A percentile compares a stretch with the other conserved stretches of the same genome.
phyloP scores from a whole-genome alignment of 64 coral and sea anemone genomes.

The Cladopsammia gracilis region DNA sequence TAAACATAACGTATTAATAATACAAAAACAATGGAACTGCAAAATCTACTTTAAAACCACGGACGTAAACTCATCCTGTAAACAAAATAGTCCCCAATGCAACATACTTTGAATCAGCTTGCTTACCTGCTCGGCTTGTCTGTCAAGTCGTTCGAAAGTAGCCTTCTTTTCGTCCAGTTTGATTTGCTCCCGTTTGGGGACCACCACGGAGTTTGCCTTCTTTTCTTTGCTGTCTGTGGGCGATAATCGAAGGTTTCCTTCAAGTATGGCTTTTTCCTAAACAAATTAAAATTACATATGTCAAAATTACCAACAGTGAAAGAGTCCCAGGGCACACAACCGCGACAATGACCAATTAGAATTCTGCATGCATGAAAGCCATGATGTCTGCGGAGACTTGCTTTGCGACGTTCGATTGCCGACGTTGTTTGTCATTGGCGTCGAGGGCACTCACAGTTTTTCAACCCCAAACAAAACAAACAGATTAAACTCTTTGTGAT shows the following conservation, averaged over 20 bases:
- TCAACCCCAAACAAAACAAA: too few relatives aligned
- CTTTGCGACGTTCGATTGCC: too few relatives aligned
- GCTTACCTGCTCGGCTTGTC: slow-evolving; percentile 12
- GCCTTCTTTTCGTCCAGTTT: slow-evolving; percentile 40
- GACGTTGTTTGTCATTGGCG: too few relatives aligned
- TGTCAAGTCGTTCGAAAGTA: slow-evolving; percentile 37
- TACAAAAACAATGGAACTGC: too few relatives aligned
- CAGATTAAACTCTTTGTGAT: too few relatives aligned
- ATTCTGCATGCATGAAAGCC: too few relatives aligned
- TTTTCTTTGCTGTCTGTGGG: slow-evolving; percentile 11
- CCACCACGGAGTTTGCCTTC: not conserved
- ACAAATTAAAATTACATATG: not conserved
- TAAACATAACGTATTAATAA: too few relatives aligned
- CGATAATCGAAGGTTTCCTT: slow-evolving; percentile 20
- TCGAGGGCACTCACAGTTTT: too few relatives aligned
- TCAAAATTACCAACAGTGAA: not conserved
- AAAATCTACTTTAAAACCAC: not conserved
- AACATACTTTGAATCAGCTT: not conserved
- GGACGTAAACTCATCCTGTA: not conserved
- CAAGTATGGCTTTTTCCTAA: slow-evolving; percentile 40
- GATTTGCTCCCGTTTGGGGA: slow-evolving; percentile 32
- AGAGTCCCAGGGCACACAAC: too few relatives aligned
- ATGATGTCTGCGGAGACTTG: too few relatives aligned
- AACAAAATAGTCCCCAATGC: not conserved
- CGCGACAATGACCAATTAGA: too few relatives aligned